Evolutionary conservation across 35 echinoderm and acorn worm species (phyloP).

Genomic region (Eucidaris tribuloides): DNA sequence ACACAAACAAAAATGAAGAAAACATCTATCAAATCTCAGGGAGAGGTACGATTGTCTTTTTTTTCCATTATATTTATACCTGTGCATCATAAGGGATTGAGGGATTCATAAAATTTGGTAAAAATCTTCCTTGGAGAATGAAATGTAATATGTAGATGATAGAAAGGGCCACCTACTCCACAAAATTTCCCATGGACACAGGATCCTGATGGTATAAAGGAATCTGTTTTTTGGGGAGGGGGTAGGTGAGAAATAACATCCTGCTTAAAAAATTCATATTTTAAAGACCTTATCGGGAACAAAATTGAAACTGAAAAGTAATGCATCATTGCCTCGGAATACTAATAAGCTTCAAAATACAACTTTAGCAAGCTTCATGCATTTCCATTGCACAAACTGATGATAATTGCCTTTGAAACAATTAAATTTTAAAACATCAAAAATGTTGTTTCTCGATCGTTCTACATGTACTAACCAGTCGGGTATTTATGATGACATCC

Average conservation of each 20-base stretch:
- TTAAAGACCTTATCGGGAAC: no score
- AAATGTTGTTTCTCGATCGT: no score
- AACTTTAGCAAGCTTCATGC: no score
- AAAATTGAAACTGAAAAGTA: no score
- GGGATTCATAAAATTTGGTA: conserved; percentile 14
- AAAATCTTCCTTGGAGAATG: conserved; percentile 1
- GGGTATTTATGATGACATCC: no score
- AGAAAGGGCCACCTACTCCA: background rate
- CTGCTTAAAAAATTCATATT: background rate
- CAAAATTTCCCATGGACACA: background rate
- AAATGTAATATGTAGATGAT: background rate
- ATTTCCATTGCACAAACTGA: no score
- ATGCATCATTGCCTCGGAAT: no score
- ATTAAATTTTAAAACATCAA: no score
- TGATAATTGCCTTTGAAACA: no score
- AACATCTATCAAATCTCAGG: background rate
- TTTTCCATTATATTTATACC: conserved; percentile 10
- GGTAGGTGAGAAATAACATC: conserved; percentile 4
- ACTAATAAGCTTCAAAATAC: no score
- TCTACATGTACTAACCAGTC: no score
- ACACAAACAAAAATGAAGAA: conserved; percentile 10
- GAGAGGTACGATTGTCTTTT: background rate
- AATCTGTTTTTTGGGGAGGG: conserved; percentile 3
- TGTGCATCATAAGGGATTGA: background rate
- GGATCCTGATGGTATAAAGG: background rate